phyloP scores from a whole-genome alignment of 2,797 vertebrate species.

The Hyperoplus immaculatus region DNA sequence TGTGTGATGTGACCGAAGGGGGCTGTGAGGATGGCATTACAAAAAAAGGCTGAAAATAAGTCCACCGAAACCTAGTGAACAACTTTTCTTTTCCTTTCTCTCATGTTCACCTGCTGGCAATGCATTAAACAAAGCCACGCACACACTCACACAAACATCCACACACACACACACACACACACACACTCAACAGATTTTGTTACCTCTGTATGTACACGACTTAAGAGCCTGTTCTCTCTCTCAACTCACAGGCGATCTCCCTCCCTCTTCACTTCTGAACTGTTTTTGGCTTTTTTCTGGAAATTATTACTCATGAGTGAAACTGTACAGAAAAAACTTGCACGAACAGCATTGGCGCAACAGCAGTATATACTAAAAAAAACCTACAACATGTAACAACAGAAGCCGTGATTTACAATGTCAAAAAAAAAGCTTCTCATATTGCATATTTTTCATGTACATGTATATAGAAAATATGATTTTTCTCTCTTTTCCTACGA shows the following conservation, averaged over 20 bases:
- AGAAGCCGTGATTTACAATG: slow-evolving; percentile 59
- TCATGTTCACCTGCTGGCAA: slow-evolving; percentile 65
- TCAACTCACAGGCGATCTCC: slow-evolving; percentile 58
- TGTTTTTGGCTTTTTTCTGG: slow-evolving; percentile 65
- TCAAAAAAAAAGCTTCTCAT: slow-evolving; percentile 56
- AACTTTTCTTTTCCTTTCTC: slow-evolving; percentile 67
- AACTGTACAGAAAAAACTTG: slow-evolving; percentile 69
- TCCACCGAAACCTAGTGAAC: slow-evolving; percentile 61
- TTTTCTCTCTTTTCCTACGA: slow-evolving; percentile 36
- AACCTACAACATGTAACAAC: slow-evolving; percentile 58
- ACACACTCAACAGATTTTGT: slow-evolving; percentile 47
- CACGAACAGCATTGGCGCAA: slow-evolving; percentile 57
- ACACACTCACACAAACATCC: slow-evolving; percentile 3
- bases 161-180: slow-evolving; percentile 31
- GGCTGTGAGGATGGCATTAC: slow-evolving; percentile 75
- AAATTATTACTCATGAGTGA: slow-evolving; percentile 73
- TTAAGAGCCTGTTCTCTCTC: slow-evolving; percentile 66
- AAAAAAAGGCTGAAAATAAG: slow-evolving; percentile 77
- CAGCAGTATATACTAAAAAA: slow-evolving; percentile 60
- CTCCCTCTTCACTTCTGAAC: slow-evolving; percentile 71
- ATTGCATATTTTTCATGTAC: slow-evolving; percentile 45
- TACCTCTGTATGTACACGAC: slow-evolving; percentile 75
- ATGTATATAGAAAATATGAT: slow-evolving; percentile 48
- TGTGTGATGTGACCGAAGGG: slow-evolving; percentile 45
- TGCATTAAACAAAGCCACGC: slow-evolving; percentile 54